These are phyloP conservation scores for Lycaena phlaeas DNA, from an alignment of 2,888 invertebrate species.

Conservation along the genomic window DNA sequence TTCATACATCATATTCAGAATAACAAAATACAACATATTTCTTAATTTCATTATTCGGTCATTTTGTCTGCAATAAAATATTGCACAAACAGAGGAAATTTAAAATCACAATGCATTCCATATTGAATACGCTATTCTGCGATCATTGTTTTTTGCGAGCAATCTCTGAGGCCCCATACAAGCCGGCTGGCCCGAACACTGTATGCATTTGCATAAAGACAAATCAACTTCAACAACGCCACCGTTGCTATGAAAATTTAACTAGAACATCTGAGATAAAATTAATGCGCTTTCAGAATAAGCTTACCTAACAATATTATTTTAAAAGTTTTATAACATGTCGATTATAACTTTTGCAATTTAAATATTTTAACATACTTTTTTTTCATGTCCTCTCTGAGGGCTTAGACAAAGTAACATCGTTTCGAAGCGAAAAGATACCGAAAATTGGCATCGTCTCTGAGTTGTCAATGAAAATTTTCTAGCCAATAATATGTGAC, in stretches of 20 bases:
- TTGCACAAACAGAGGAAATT: neutral
- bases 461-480: no score
- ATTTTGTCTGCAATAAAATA: neutral
- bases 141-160: slow-evolving; percentile 22
- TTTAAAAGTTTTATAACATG: neutral
- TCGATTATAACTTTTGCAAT: slow-evolving; percentile 3
- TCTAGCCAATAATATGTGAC: no score
- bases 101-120: slow-evolving; percentile 13
- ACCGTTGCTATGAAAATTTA: slow-evolving; percentile 38
- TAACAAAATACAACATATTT: no score
- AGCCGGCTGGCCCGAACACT: slow-evolving; percentile 23
- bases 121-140: slow-evolving; percentile 19
- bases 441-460: no score
- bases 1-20: slow-evolving; percentile 15
- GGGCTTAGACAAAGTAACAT: no score
- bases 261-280: slow-evolving; percentile 22
- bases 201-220: slow-evolving; percentile 50
- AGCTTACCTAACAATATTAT: neutral
- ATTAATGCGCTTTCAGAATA: neutral
- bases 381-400: no score
- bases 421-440: no score
- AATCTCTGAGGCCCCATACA: slow-evolving; percentile 17
- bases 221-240: slow-evolving; percentile 36
- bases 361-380: neutral
- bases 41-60: slow-evolving; percentile 9